phyloP scores from a whole-genome alignment of 2,797 vertebrate genomes.

The Prionace glauca region DNA sequence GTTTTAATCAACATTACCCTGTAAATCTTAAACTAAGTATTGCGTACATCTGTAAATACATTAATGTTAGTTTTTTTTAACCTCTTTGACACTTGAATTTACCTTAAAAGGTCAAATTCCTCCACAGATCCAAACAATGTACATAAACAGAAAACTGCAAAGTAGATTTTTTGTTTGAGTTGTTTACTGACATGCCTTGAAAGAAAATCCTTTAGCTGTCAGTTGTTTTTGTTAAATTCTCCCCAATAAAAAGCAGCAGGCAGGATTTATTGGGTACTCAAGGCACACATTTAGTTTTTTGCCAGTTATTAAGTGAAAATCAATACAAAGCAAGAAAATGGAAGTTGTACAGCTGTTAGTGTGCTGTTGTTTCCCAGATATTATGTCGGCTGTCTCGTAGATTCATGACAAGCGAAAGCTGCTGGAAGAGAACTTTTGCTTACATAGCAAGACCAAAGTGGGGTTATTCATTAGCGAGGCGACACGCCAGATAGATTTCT shows the following conservation, averaged over 20 bases:
- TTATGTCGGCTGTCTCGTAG: conserved; percentile 98
- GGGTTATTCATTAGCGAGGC: conserved; percentile 99
- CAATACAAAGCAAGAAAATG: conserved; percentile 99
- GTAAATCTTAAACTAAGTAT: background rate
- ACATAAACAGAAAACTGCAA: conserved; percentile 33
- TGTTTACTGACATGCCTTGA: conserved; percentile 45
- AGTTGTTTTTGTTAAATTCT: conserved; percentile 99
- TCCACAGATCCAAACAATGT: conserved; percentile 2
- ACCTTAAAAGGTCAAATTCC: conserved; percentile 30
- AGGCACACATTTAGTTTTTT: conserved; percentile 99
- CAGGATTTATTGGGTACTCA: conserved; percentile 99
- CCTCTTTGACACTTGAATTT: conserved; percentile 28
- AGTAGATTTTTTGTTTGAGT: conserved; percentile 35
- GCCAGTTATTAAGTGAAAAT: conserved; percentile 99
- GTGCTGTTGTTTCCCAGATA: conserved; percentile 98
- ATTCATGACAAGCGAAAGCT: conserved; percentile 92
- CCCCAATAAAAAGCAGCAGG: conserved; percentile 99
- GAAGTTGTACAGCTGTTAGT: conserved; percentile 90
- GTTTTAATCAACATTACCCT: background rate
- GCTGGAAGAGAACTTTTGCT: conserved; percentile 97
- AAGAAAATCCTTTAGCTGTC: conserved; percentile 86
- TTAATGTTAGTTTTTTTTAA: background rate
- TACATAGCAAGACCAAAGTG: conserved; percentile 99
- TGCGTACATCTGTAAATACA: background rate
- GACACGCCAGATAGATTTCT: conserved; percentile 98